Conservation (phyloP, 2,113 vertebrate species). For the Myrmecobius fasciatus region DNA sequence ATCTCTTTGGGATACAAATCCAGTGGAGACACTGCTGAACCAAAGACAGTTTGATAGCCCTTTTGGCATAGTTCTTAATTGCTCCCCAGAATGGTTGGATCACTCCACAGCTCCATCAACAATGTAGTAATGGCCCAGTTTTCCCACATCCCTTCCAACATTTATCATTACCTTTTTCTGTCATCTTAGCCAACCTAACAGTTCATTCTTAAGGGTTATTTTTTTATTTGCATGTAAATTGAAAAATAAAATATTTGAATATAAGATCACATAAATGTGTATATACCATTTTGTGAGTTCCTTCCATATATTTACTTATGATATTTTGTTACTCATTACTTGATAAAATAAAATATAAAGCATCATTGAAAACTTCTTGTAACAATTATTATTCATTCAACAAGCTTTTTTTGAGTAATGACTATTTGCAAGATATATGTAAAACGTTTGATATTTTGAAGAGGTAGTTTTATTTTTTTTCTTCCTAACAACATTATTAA, state of each 20-base stretch:
- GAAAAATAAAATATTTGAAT: background rate
- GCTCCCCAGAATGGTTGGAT: too few species aligned
- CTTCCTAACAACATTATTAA: background rate
- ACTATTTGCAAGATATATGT: background rate
- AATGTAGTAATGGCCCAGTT: too few species aligned
- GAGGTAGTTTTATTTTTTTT: background rate
- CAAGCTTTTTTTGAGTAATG: background rate
- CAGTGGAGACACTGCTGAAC: too few species aligned
- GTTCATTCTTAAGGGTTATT: background rate
- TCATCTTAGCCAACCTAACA: too few species aligned
- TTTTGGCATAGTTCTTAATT: too few species aligned
- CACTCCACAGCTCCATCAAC: too few species aligned
- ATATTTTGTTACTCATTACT: background rate
- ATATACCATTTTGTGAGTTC: background rate
- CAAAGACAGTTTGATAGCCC: too few species aligned
- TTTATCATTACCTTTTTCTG: too few species aligned
- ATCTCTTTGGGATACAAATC: too few species aligned
- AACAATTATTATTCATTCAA: background rate
- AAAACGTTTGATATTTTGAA: background rate
- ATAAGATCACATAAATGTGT: fast-evolving
- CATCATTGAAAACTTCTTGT: background rate
- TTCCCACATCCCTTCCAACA: too few species aligned
- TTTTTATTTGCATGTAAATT: background rate
- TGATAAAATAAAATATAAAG: background rate
- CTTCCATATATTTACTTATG: background rate